These are phyloP conservation scores for Hafferia zeledoni DNA, from an alignment of 2,797 vertebrate genomes.

Conservation along the genomic window DNA sequence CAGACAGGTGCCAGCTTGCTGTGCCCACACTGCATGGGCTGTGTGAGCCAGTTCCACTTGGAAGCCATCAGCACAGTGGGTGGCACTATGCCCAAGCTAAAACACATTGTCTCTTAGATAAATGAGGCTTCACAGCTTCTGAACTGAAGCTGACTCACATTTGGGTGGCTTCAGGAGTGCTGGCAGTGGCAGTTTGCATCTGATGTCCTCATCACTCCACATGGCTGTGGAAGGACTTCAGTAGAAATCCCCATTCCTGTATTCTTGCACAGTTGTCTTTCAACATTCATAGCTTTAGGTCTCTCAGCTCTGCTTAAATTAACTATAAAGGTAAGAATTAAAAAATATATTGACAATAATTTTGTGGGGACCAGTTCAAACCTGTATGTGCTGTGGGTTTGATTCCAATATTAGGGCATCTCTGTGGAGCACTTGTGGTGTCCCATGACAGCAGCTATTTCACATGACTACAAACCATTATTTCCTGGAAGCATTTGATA, in stretches of 20 bases:
- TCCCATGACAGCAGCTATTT: not conserved
- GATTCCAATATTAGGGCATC: not conserved
- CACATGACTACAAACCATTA: not conserved
- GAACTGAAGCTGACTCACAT: not conserved
- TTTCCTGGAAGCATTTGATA: conserved; percentile 3
- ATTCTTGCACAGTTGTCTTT: accelerated
- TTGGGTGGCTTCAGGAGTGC: not conserved
- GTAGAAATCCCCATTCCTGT: not conserved
- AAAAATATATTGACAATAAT: not conserved
- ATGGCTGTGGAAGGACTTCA: not conserved
- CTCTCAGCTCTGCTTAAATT: not conserved
- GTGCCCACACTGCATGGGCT: not conserved
- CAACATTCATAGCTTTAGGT: not conserved
- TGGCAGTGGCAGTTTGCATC: not conserved
- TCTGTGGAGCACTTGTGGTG: not conserved
- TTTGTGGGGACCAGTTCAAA: not conserved
- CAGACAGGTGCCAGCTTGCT: not conserved
- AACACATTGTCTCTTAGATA: not conserved
- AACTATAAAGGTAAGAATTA: not conserved
- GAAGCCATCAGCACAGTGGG: not conserved
- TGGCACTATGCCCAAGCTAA: not conserved
- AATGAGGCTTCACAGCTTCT: not conserved
- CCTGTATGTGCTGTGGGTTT: not conserved
- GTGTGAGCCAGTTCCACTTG: not conserved
- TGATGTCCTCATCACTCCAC: not conserved